These are phyloP conservation scores for Euproctis similis DNA, from an alignment of 2,888 invertebrate genomes.

Conservation along the genomic window DNA sequence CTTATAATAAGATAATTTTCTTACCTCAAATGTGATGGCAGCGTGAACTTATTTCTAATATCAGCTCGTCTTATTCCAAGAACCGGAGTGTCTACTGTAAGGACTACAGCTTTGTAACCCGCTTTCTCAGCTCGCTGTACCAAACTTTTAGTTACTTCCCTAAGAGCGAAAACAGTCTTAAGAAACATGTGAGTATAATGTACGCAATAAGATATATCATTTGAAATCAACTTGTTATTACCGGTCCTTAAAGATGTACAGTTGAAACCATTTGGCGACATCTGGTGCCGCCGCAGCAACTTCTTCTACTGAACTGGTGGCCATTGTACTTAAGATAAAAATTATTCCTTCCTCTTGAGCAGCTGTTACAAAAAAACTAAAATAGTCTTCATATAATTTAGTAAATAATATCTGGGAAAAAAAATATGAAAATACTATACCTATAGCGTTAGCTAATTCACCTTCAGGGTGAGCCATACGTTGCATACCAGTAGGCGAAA, in stretches of 20 bases:
- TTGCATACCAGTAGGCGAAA: conserved; percentile 94
- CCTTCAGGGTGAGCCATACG: conserved; percentile 93
- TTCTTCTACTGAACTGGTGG: conserved; percentile 92
- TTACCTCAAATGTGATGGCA: conserved; percentile 89
- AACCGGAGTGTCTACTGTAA: conserved; percentile 92
- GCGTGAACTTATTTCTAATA: conserved; percentile 86
- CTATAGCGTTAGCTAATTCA: conserved; percentile 87
- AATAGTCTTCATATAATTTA: too few relatives aligned
- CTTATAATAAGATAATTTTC: too few relatives aligned
- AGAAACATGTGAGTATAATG: too few relatives aligned
- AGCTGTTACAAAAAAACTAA: conserved; percentile 77
- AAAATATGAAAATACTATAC: too few relatives aligned
- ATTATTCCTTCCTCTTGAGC: conserved; percentile 85
- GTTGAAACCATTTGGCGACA: conserved; percentile 91
- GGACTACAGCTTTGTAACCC: conserved; percentile 89
- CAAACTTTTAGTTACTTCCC: conserved; percentile 81
- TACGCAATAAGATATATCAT: too few relatives aligned
- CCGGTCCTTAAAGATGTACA: conserved; percentile 92
- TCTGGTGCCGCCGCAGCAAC: conserved; percentile 85
- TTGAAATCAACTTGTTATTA: too few relatives aligned
- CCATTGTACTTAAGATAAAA: conserved; percentile 88
- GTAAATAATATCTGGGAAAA: too few relatives aligned
- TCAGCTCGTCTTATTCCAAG: conserved; percentile 90
- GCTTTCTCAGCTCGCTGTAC: conserved; percentile 86
- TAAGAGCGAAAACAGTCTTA: too few relatives aligned